A percentile compares a stretch with the other conserved stretches of the same genome.
These are phyloP conservation scores for Diuraphis noxia DNA, from an alignment of 1,140 invertebrate species.

Conservation along the genomic window DNA sequence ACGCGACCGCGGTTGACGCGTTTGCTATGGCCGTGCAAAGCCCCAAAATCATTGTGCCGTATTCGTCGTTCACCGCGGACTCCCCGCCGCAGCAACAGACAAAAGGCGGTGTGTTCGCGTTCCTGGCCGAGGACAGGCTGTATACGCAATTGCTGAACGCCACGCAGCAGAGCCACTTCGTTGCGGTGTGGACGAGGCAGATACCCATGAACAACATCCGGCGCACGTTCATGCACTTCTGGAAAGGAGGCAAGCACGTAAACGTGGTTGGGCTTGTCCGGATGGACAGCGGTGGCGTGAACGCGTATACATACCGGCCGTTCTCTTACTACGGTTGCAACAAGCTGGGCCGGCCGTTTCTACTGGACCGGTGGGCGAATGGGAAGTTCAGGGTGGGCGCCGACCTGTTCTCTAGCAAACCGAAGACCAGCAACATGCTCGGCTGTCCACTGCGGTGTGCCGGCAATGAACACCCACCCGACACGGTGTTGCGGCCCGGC, in stretches of 20 bases:
- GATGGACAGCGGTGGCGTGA: not conserved
- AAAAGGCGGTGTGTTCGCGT: not conserved
- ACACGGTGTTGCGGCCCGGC: conserved; percentile 38
- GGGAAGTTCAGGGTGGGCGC: not conserved
- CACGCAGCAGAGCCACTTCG: not conserved
- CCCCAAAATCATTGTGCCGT: conserved; percentile 11
- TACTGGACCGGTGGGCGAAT: conserved; percentile 7
- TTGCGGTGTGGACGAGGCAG: not conserved
- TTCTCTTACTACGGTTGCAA: conserved; percentile 8
- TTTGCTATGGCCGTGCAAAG: conserved; percentile 20
- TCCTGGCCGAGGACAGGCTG: conserved; percentile 3
- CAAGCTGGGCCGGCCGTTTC: not conserved
- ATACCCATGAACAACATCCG: not conserved
- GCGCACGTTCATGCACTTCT: not conserved
- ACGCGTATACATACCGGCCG: conserved; percentile 17
- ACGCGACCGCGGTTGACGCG: not conserved
- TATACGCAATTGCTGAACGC: not conserved
- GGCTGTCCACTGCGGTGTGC: conserved; percentile 45
- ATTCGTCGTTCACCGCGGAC: not conserved
- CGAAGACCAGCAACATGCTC: conserved; percentile 47
- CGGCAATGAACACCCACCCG: conserved; percentile 53
- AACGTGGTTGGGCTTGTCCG: not conserved
- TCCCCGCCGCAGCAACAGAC: not conserved
- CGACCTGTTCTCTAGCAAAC: not conserved
- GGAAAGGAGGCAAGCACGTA: not conserved